A percentile compares a stretch with the other conserved stretches of the same genome.
Evolutionary conservation across 2,113 vertebrate species (phyloP).

Genomic region (Pica pica): DNA sequence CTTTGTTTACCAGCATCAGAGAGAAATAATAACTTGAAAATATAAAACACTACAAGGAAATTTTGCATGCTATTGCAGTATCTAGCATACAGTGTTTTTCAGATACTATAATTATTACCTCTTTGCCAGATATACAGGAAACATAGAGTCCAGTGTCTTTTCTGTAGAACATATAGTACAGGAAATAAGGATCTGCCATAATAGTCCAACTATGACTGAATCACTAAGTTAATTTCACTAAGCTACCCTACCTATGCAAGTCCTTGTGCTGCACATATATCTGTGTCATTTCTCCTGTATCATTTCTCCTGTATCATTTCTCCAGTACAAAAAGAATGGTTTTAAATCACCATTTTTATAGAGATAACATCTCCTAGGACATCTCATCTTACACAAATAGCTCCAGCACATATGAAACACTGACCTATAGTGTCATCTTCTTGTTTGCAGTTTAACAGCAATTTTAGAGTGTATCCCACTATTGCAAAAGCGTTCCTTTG

Average conservation of each 20-base stretch:
- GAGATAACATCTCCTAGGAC: neutral
- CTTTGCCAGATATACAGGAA: neutral
- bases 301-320: neutral
- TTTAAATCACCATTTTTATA: conserved; percentile 1
- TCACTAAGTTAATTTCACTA: neutral
- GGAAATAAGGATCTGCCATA: neutral
- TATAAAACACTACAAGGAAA: neutral
- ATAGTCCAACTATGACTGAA: neutral
- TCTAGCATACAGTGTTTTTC: neutral
- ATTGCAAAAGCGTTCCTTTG: neutral
- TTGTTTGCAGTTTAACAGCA: neutral
- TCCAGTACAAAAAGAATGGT: neutral
- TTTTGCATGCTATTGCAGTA: neutral
- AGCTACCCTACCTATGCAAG: neutral
- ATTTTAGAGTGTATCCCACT: neutral
- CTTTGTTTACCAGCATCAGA: neutral
- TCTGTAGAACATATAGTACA: neutral
- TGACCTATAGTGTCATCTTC: conserved; percentile 3
- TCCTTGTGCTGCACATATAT: neutral
- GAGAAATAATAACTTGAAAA: neutral
- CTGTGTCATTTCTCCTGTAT: neutral
- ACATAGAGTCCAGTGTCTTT: neutral
- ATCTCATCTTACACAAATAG: conserved; percentile 23
- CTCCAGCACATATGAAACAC: neutral
- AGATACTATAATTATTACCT: neutral